Percentiles rank a stretch among this genome's conserved stretches.
Conservation (phyloP, 2,797 vertebrate genomes). For the Hoplostethus mediterraneus region DNA sequence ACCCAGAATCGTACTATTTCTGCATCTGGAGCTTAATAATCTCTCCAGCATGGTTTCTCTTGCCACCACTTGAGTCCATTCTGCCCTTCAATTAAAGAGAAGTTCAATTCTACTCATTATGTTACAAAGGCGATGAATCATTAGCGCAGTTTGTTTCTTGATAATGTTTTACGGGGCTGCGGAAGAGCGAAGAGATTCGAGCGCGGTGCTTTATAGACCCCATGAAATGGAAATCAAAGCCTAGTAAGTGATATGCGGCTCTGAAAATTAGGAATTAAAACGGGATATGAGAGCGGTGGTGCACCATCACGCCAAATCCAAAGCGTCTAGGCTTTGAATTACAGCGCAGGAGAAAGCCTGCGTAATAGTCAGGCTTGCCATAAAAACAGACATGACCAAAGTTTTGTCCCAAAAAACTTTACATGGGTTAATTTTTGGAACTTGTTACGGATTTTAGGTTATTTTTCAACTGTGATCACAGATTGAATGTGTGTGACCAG, state of each 20-base stretch:
- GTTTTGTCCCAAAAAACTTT: too few relatives aligned
- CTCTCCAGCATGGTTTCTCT: constrained; percentile 10
- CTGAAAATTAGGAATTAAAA: constrained; percentile 21
- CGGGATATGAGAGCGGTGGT: background rate
- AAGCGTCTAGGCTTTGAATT: constrained; percentile 4
- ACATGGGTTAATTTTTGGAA: too few relatives aligned
- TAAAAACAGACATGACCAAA: background rate
- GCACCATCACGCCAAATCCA: background rate
- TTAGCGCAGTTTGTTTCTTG: background rate
- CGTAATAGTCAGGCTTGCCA: background rate
- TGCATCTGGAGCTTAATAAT: constrained; percentile 5
- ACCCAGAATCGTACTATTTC: constrained; percentile 8
- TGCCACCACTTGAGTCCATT: constrained; percentile 14
- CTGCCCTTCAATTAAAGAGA: constrained; percentile 20
- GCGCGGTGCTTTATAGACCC: constrained; percentile 9
- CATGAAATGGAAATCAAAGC: constrained; percentile 26
- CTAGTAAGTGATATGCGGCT: constrained; percentile 22
- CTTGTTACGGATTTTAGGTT: too few relatives aligned
- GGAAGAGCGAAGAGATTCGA: constrained; percentile 16
- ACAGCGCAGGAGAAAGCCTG: too few relatives aligned
- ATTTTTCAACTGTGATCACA: too few relatives aligned
- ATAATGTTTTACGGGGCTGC: constrained; percentile 12
- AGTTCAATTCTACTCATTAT: background rate
- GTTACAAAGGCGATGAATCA: constrained; percentile 35
- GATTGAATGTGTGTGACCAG: too few relatives aligned